Conservation (phyloP, 2,888 invertebrate genomes). For the Iphiclides podalirius region DNA sequence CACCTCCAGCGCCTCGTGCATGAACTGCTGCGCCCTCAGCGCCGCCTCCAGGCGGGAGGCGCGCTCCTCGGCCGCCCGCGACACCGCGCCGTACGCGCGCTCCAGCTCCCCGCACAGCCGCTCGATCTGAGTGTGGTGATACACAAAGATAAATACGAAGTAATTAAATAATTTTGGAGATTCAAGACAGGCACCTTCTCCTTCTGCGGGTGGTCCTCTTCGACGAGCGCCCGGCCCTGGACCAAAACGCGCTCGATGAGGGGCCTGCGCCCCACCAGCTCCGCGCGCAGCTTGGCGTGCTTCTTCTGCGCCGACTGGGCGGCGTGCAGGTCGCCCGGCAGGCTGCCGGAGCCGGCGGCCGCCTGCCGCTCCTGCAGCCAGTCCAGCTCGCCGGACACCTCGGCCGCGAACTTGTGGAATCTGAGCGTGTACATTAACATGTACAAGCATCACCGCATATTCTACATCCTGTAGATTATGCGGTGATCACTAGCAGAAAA, state of each 20-base stretch:
- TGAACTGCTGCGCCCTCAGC: conserved; percentile 93
- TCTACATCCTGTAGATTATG: too few species aligned
- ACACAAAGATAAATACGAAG: too few species aligned
- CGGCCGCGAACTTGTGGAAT: conserved; percentile 95
- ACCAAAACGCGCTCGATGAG: conserved; percentile 90
- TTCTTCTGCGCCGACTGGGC: conserved; percentile 96
- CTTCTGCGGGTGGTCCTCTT: conserved; percentile 89
- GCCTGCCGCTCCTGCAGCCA: conserved; percentile 95
- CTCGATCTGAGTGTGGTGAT: conserved; percentile 78
- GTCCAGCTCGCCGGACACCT: conserved; percentile 92
- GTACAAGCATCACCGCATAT: too few species aligned
- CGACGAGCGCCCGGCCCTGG: conserved; percentile 87
- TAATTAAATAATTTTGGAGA: not conserved
- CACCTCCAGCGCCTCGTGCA: conserved; percentile 94
- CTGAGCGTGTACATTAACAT: conserved; percentile 41
- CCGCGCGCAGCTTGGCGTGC: conserved; percentile 94
- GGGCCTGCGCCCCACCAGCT: conserved; percentile 92
- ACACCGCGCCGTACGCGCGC: conserved; percentile 86
- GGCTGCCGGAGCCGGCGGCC: conserved; percentile 75
- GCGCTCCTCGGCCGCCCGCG: conserved; percentile 85
- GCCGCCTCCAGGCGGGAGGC: conserved; percentile 91
- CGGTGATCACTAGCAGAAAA: too few species aligned
- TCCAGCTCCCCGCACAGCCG: conserved; percentile 86
- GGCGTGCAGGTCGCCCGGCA: conserved; percentile 93
- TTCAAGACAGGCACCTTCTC: conserved; percentile 79